A percentile compares a stretch with the other conserved stretches of the same genome.
Evolutionary conservation across 2,888 invertebrate species (phyloP).

Genomic region (Biston stratarius): DNA sequence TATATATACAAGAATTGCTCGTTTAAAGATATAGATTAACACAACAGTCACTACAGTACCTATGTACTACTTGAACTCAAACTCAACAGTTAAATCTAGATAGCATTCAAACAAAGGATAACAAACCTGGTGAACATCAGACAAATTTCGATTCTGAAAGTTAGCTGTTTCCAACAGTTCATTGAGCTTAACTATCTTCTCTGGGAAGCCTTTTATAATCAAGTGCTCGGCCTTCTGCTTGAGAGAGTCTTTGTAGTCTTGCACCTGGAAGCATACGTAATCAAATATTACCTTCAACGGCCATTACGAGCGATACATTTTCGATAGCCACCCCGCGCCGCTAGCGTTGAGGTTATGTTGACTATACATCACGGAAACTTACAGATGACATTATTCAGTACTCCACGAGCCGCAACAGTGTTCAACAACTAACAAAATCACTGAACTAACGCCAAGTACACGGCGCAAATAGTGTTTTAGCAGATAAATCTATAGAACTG

Average conservation of each 20-base stretch:
- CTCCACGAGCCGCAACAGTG: constrained; percentile 36
- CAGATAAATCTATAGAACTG: constrained; percentile 47
- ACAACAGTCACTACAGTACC: too few species aligned
- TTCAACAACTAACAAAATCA: constrained; percentile 38
- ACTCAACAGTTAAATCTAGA: too few species aligned
- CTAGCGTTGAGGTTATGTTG: constrained; percentile 67
- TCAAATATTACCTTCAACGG: constrained; percentile 46
- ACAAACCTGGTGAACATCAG: constrained; percentile 90
- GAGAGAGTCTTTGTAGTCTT: constrained; percentile 95
- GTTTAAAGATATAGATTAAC: too few species aligned
- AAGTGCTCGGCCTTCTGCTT: constrained; percentile 96
- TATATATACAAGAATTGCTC: too few species aligned
- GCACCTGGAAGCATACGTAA: constrained; percentile 88
- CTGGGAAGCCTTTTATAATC: constrained; percentile 95
- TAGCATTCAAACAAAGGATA: background rate
- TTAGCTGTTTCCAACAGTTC: constrained; percentile 93
- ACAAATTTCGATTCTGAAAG: constrained; percentile 92
- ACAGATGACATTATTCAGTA: constrained; percentile 55
- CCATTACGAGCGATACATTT: constrained; percentile 46
- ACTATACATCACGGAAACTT: constrained; percentile 48
- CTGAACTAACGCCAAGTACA: constrained; percentile 30
- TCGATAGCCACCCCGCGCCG: constrained; percentile 53
- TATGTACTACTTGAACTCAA: too few species aligned
- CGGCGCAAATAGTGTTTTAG: constrained; percentile 37
- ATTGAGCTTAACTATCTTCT: constrained; percentile 96